These are phyloP conservation scores for Enteromius mattozi DNA, from an alignment of 2,797 vertebrate genomes.

Conservation along the genomic window DNA sequence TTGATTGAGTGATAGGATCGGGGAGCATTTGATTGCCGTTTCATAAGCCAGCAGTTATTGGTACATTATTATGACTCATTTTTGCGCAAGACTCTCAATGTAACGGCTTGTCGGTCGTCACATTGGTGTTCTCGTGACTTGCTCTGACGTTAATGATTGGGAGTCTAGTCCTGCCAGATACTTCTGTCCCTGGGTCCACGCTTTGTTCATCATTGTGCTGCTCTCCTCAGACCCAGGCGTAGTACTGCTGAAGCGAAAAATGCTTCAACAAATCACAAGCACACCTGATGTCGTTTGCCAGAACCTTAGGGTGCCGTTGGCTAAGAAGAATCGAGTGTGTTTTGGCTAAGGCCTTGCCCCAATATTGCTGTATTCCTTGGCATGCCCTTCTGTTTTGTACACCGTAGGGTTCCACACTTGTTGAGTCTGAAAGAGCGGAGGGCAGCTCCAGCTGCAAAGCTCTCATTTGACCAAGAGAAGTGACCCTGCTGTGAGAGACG, in stretches of 20 bases:
- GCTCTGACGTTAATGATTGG: constrained; percentile 15
- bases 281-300: constrained; percentile 24
- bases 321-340: constrained; percentile 19
- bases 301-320: neutral
- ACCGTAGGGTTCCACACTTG: neutral
- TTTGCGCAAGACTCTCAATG: neutral
- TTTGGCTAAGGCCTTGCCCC: neutral
- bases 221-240: neutral
- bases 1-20: constrained; percentile 16
- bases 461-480: constrained; percentile 22
- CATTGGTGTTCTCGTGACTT: neutral
- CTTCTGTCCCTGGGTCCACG: neutral
- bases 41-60: neutral
- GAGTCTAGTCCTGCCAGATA: constrained; percentile 3
- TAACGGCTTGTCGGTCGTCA: neutral
- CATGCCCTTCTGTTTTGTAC: neutral
- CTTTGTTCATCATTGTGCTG: neutral
- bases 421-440: constrained; percentile 22
- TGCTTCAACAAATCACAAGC: neutral
- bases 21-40: constrained; percentile 29
- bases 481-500: constrained; percentile 24
- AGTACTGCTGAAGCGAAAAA: neutral
- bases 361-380: constrained; percentile 18
- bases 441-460: constrained; percentile 9
- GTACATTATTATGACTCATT: neutral